A percentile compares a stretch with the other conserved stretches of the same genome.
These are phyloP conservation scores for Ylistrum balloti DNA, from an alignment of 1,140 invertebrate species.

Conservation along the genomic window DNA sequence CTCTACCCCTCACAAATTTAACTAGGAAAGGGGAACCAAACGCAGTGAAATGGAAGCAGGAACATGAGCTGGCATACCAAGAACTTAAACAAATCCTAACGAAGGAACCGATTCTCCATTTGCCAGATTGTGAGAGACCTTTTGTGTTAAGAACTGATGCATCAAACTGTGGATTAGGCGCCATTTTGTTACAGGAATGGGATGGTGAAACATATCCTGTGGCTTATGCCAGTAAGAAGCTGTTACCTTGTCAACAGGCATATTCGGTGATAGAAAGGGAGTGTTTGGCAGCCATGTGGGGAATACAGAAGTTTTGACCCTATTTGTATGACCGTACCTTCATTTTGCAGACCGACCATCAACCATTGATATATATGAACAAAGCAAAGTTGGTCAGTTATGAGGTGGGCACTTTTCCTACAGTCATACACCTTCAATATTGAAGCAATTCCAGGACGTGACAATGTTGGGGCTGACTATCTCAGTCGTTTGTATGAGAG, in stretches of 20 bases:
- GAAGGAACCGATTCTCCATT: neutral
- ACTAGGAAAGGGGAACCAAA: conserved; percentile 47
- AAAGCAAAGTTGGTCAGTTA: conserved; percentile 41
- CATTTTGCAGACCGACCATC: conserved; percentile 49
- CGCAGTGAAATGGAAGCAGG: neutral
- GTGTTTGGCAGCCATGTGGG: conserved; percentile 74
- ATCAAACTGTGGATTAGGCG: conserved; percentile 26
- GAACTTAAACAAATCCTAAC: neutral
- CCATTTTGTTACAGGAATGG: conserved; percentile 41
- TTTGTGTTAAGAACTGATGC: conserved; percentile 42
- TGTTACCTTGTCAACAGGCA: neutral
- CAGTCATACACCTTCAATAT: conserved; percentile 42
- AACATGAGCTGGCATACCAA: too few species aligned
- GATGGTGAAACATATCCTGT: neutral
- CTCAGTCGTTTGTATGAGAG: conserved; percentile 42
- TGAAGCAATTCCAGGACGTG: conserved; percentile 5
- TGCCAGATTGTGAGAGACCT: conserved; percentile 21
- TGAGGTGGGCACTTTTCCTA: conserved; percentile 44
- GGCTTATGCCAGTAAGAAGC: conserved; percentile 43
- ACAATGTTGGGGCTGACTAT: conserved; percentile 46
- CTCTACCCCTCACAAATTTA: conserved; percentile 44
- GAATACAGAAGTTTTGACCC: neutral
- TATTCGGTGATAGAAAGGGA: conserved; percentile 56
- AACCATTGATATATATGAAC: conserved; percentile 43
- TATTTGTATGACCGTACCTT: conserved; percentile 71